Evolutionary conservation across 2,797 vertebrate genomes (phyloP).

Genomic region (Gymnoscopelus braueri): DNA sequence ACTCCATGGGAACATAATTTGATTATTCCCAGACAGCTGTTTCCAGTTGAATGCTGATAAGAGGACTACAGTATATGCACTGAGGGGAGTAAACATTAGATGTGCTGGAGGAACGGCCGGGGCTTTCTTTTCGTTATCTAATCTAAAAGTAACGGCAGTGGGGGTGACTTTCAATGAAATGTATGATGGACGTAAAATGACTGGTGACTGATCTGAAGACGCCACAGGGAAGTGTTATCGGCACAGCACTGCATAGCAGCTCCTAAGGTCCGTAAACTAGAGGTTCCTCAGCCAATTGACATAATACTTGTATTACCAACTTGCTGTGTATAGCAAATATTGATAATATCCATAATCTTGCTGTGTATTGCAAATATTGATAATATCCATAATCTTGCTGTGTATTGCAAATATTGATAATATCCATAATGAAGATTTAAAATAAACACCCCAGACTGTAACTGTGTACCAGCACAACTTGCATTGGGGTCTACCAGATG

Average conservation of each 20-base stretch:
- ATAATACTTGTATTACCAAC: no score
- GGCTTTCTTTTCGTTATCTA: conserved; percentile 42
- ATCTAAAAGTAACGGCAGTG: conserved; percentile 49
- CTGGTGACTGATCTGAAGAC: no score
- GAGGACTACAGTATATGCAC: conserved; percentile 51
- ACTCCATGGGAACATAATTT: conserved; percentile 71
- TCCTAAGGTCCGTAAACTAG: neutral
- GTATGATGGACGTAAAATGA: conserved; percentile 1
- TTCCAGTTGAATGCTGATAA: conserved; percentile 77
- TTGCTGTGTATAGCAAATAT: no score
- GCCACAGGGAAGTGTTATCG: neutral
- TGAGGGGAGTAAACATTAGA: conserved; percentile 59
- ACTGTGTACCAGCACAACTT: conserved; percentile 30
- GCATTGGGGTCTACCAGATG: conserved; percentile 19
- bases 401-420: no score
- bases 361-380: no score
- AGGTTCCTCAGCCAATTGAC: neutral
- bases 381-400: no score
- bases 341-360: no score
- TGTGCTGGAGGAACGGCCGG: conserved; percentile 48
- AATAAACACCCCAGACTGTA: no score
- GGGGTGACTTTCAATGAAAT: conserved; percentile 53
- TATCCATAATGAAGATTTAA: no score
- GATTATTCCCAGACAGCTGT: conserved; percentile 80
- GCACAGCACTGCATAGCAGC: neutral